A percentile compares a stretch with the other conserved stretches of the same genome.
These are phyloP conservation scores for Gadus chalcogrammus DNA, from an alignment of 2,113 vertebrate genomes.

Conservation along the genomic window DNA sequence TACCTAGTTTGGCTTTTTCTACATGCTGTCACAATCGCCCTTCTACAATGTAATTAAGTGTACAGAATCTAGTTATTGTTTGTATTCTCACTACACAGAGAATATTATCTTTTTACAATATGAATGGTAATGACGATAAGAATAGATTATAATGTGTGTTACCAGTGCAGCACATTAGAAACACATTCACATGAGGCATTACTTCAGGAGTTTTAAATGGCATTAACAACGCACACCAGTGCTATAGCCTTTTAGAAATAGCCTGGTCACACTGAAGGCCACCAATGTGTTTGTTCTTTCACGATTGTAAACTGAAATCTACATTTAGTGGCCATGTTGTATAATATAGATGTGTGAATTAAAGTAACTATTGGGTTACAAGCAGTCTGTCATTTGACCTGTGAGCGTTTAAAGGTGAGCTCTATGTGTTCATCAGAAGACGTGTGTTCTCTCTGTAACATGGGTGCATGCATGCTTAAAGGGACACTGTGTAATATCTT, in stretches of 20 bases:
- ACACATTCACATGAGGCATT: conserved; percentile 26
- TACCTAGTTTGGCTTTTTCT: conserved; percentile 37
- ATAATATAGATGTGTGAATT: conserved; percentile 59
- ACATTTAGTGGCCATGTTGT: conserved; percentile 16
- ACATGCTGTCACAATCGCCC: neutral
- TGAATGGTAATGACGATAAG: conserved; percentile 11
- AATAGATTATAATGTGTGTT: conserved; percentile 31
- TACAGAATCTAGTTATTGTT: conserved; percentile 69
- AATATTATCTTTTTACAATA: conserved; percentile 50
- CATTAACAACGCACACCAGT: neutral
- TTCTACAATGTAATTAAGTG: conserved; percentile 71
- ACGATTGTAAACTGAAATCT: conserved; percentile 28
- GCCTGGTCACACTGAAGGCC: neutral
- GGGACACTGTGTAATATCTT: too few relatives aligned
- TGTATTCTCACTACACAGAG: conserved; percentile 61
- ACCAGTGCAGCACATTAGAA: conserved; percentile 36
- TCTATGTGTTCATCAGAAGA: too few relatives aligned
- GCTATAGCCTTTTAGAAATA: neutral
- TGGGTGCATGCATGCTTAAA: too few relatives aligned
- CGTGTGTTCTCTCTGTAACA: too few relatives aligned
- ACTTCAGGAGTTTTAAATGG: conserved; percentile 1
- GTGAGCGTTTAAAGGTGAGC: too few relatives aligned
- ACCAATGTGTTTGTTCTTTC: conserved; percentile 16
- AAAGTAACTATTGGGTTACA: conserved; percentile 47
- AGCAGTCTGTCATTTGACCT: conserved; percentile 7